Evolutionary conservation across 2,888 invertebrate genomes (phyloP).

Genomic region (Plebejus melissa): DNA sequence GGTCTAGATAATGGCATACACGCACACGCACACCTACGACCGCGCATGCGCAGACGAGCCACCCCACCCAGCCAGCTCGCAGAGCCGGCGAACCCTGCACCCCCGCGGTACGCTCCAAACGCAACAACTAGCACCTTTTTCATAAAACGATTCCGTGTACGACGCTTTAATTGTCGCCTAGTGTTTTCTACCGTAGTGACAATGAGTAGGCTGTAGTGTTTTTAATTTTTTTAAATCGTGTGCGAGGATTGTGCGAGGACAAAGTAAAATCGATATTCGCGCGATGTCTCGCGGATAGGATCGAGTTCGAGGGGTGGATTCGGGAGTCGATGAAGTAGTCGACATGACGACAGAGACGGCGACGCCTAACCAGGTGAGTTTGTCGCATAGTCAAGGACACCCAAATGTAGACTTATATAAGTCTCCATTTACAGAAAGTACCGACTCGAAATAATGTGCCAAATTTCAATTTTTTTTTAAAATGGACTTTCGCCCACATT

Average conservation of each 20-base stretch:
- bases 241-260: slow-evolving; percentile 46
- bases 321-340: slow-evolving; percentile 62
- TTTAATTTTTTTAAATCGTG: slow-evolving; percentile 40
- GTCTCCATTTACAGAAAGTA: neutral
- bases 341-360: slow-evolving; percentile 76
- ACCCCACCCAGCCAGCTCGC: slow-evolving; percentile 67
- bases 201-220: slow-evolving; percentile 16
- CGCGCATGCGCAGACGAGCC: slow-evolving; percentile 64
- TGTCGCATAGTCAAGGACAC: slow-evolving; percentile 47
- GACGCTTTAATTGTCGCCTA: slow-evolving; percentile 58
- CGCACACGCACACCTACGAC: slow-evolving; percentile 58
- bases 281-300: slow-evolving; percentile 44
- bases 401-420: slow-evolving; percentile 34
- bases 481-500: no score
- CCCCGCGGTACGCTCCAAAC: slow-evolving; percentile 66
- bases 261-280: slow-evolving; percentile 57
- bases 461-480: no score
- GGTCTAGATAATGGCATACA: slow-evolving; percentile 52
- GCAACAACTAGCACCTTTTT: slow-evolving; percentile 53
- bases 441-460: neutral
- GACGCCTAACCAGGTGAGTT: slow-evolving; percentile 70
- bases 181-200: slow-evolving; percentile 44
- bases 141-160: slow-evolving; percentile 39
- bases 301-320: slow-evolving; percentile 50
- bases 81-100: slow-evolving; percentile 71